Base-by-base conservation (phyloP, 2,113 vertebrate species). In the Nerophis ophidion region DNA sequence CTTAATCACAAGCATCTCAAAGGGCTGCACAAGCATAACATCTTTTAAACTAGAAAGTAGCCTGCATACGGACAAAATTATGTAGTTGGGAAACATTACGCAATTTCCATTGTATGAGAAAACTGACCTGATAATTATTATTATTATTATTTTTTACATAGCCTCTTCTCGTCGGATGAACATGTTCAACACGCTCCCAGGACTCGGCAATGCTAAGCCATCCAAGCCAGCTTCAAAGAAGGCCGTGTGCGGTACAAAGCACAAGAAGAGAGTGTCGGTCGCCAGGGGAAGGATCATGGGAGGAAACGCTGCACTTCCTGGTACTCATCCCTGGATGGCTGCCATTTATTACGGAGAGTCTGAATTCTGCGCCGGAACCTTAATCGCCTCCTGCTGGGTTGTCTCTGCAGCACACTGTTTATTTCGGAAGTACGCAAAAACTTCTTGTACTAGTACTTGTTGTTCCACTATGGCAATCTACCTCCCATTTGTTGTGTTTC, bases 341-440 rank as follows among this genome's bases (percentile, higher is more conserved):
- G 92, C 93, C 50, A 82, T 99, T 80, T 97, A 97, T 75, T 91
- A 93, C 1, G 90, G 89, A n/a, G 19, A 85, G 4, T 82, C 77
- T 0, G 85, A 68, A 65, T 97, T 98, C 82, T 99, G 97, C 0
- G 87, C 90, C 0, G 97, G 97, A 17, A 94, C 87, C 17, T 91
- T 98, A 8, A 55, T 98, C n/a, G 84, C 92, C 50, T 89, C 94
- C 8, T 99, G 97, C 72, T 99, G 97, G 97, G 83, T 99, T 4
- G 63, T 95, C 45, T 93, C 97, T 0, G 94, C 95, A 0, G 96
- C 94, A 4, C 97, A 99, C 75, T 99, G 96, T 86, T 97, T 99
- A 76, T 83, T 90, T 47, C 70, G 86, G 88, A 97, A 92, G 96
- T 98, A 89, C 65, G 79, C 15, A 11, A 7, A 3, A 14, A 44